Evolutionary conservation across 1,140 invertebrate genomes (phyloP).

Genomic region (Achatina immaculata): DNA sequence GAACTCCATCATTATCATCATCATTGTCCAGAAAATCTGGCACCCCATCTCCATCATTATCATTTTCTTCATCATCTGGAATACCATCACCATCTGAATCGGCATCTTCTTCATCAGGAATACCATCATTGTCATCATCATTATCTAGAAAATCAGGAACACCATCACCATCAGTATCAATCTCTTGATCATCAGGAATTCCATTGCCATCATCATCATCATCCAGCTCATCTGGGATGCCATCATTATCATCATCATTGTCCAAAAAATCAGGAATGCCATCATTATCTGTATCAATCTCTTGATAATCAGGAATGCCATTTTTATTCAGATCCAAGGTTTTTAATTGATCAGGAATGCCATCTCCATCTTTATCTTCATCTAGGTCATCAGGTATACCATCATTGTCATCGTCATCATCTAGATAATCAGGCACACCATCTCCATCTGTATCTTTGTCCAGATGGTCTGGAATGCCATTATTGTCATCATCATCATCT

Average conservation of each 20-base stretch:
- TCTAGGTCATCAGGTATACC: slow-evolving; percentile 60
- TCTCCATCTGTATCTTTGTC: slow-evolving; percentile 59
- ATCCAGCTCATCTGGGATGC: slow-evolving; percentile 58
- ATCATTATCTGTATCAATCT: slow-evolving; percentile 61
- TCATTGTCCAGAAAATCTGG: slow-evolving; percentile 62
- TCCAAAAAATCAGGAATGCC: slow-evolving; percentile 62
- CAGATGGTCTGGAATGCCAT: slow-evolving; percentile 65
- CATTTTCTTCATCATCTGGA: slow-evolving; percentile 54
- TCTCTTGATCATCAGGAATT: slow-evolving; percentile 58
- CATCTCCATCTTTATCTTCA: slow-evolving; percentile 61
- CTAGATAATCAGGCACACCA: slow-evolving; percentile 54
- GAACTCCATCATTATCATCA: slow-evolving; percentile 63
- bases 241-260: slow-evolving; percentile 58
- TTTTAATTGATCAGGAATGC: slow-evolving; percentile 62
- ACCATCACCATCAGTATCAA: slow-evolving; percentile 56
- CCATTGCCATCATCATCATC: slow-evolving; percentile 63
- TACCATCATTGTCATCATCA: slow-evolving; percentile 64
- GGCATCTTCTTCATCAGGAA: slow-evolving; percentile 60
- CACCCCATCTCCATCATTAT: slow-evolving; percentile 60
- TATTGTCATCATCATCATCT: slow-evolving; percentile 58
- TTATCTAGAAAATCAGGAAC: slow-evolving; percentile 53
- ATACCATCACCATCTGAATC: slow-evolving; percentile 62
- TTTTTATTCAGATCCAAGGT: slow-evolving; percentile 55
- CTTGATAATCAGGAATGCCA: slow-evolving; percentile 50
- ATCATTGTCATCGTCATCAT: slow-evolving; percentile 55